Percentiles rank a stretch among this genome's conserved stretches.
These are phyloP conservation scores for Scortum barcoo DNA, from an alignment of 2,113 vertebrate genomes.

Conservation along the genomic window DNA sequence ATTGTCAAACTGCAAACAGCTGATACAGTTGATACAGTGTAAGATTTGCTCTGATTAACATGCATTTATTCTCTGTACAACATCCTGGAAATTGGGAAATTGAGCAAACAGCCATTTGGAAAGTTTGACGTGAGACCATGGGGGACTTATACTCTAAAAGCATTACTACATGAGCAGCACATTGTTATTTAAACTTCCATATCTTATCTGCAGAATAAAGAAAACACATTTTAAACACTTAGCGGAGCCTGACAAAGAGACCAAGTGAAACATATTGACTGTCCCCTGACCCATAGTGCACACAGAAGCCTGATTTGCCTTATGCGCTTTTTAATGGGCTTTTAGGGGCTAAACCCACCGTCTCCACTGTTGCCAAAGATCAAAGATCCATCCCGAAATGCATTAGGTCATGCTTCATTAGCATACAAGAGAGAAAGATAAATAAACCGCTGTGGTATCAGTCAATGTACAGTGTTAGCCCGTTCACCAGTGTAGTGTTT, in stretches of 20 bases:
- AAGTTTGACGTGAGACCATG: conserved; percentile 39
- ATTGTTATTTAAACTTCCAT: conserved; percentile 40
- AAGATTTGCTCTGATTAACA: conserved; percentile 41
- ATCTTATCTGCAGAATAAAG: conserved; percentile 62
- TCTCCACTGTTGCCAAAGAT: conserved; percentile 31
- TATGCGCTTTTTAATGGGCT: conserved; percentile 39
- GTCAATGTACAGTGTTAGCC: conserved; percentile 18
- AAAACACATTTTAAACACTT: conserved; percentile 42
- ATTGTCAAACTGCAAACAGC: conserved; percentile 54
- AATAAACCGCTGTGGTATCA: conserved; percentile 8
- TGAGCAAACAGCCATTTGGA: conserved; percentile 46
- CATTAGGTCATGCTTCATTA: conserved; percentile 30
- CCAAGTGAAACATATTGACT: conserved; percentile 36
- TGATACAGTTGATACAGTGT: conserved; percentile 33
- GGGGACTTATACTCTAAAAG: neutral
- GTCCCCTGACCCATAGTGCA: conserved; percentile 32
- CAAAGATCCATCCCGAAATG: conserved; percentile 32
- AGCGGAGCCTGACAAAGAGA: conserved; percentile 34
- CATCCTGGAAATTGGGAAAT: conserved; percentile 42
- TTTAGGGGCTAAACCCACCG: conserved; percentile 27
- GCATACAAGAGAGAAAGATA: conserved; percentile 13
- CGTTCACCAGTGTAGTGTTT: conserved; percentile 41
- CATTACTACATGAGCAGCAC: conserved; percentile 6
- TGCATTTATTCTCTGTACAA: conserved; percentile 22
- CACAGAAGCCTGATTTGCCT: conserved; percentile 14